Conservation (phyloP, 1,140 invertebrate genomes). For the Heliothis virescens region DNA sequence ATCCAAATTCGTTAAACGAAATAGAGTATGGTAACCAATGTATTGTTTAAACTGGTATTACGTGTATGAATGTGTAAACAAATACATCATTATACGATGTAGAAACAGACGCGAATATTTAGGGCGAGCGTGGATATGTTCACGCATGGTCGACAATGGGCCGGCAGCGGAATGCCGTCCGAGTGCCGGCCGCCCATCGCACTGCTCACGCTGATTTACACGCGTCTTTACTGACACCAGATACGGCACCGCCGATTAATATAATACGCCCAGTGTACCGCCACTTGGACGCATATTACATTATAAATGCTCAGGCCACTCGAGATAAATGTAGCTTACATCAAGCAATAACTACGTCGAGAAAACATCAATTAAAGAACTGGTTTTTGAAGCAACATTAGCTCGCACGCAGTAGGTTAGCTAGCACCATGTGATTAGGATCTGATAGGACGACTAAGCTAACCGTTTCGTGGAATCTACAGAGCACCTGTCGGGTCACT, state of each 20-base stretch:
- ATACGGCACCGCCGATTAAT: slow-evolving; percentile 1
- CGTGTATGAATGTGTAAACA: slow-evolving; percentile 3
- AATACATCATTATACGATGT: slow-evolving; percentile 18
- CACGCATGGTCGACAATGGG: slow-evolving; percentile 34
- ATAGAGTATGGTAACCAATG: background rate
- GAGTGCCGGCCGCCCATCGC: slow-evolving; percentile 4
- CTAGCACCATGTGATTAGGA: background rate
- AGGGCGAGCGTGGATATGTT: slow-evolving; percentile 28
- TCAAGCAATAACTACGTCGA: slow-evolving; percentile 3
- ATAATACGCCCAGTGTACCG: background rate
- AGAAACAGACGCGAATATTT: slow-evolving; percentile 31
- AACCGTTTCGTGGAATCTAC: background rate
- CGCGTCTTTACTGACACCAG: slow-evolving; percentile 15
- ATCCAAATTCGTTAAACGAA: too few relatives aligned
- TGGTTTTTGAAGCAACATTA: background rate
- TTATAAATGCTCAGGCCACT: background rate
- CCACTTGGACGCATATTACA: background rate
- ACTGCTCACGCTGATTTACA: slow-evolving; percentile 20
- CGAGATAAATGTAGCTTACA: background rate
- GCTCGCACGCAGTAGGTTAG: background rate
- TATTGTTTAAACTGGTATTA: slow-evolving; percentile 13
- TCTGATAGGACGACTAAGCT: too few relatives aligned
- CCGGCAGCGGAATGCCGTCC: slow-evolving; percentile 27
- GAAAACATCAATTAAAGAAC: slow-evolving; percentile 32
- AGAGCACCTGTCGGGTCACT: background rate